phyloP scores from a whole-genome alignment of 92 coral and sea anemone genomes.

The Virgularia gustaviana region DNA sequence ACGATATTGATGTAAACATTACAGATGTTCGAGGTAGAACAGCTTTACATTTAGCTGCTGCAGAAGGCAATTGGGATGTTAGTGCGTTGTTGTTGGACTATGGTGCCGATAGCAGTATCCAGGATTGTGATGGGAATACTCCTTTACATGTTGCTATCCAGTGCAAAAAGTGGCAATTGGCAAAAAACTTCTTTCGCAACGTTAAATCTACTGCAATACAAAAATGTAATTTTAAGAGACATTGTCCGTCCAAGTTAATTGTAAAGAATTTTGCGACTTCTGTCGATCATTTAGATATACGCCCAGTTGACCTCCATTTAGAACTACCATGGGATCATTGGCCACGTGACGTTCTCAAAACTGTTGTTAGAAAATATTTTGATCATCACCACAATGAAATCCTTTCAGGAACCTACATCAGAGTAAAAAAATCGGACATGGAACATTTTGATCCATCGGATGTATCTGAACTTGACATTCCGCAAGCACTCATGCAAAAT shows the following conservation, averaged over 20 bases:
- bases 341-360: too few relatives aligned
- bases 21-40: constrained; percentile 54
- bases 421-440: too few relatives aligned
- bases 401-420: too few relatives aligned
- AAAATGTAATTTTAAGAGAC: not conserved
- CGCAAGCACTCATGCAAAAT: too few relatives aligned
- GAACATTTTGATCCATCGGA: too few relatives aligned
- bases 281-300: too few relatives aligned
- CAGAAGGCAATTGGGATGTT: constrained; percentile 52
- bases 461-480: too few relatives aligned
- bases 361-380: too few relatives aligned
- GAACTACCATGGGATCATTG: too few relatives aligned
- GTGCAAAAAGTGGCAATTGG: constrained; percentile 22
- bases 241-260: not conserved
- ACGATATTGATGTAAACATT: constrained; percentile 37
- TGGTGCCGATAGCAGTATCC: constrained; percentile 48
- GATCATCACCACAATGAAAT: too few relatives aligned
- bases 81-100: constrained; percentile 52
- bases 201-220: not conserved
- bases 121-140: constrained; percentile 37
- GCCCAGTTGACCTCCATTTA: too few relatives aligned
- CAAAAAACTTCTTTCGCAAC: not conserved
- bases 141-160: constrained; percentile 36
- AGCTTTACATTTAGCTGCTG: constrained; percentile 65
- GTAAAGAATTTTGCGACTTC: too few relatives aligned